Evolutionary conservation across 2,113 vertebrate species (phyloP), one percentile per base, ranked within the genome.

Genomic region (Hydrolagus affinis): DNA sequence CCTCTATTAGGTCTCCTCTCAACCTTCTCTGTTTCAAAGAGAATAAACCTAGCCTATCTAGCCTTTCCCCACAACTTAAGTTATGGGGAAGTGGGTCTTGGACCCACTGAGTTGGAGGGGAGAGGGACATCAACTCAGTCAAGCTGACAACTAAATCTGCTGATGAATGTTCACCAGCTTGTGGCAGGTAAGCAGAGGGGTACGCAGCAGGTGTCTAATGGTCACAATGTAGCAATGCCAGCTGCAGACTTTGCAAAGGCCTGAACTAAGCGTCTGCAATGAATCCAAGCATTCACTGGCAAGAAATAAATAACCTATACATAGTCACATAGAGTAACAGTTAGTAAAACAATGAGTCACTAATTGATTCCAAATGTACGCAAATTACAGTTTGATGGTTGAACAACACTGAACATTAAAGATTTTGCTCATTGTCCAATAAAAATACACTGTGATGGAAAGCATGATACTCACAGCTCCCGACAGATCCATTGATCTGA

Each of bases 341-440:
- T 66, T 66, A 66, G 28, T 83, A 8, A 21, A 28, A n/a, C 3
- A 66, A 64, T 66, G 64, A 83, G 66, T 83, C 60, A 32, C 15
- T 17, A 21, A n/a, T 75, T 15, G 8, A 83, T 15, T 62, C 77
- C 15, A 66, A 17, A 28, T 2, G 14, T 32, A 19, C 25, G 23
- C 21, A 28, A 17, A 0, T 28, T 64, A 17, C 15, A 83, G 64
- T 68, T 25, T 21, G 25, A 32, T 30, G 25, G 25, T 66, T 66
- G 60, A 32, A 60, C 59, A 64, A 64, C 12, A 23, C 75, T 60
- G 44, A n/a, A 44, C 44, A 57, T 1, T 8, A 57, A 32, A 19
- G 19, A 28, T 19, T 76, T 76, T n/a, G 57, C 59, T 80, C 76
- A 68, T 66, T 68, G 78, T 32, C 78, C 62, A 83, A 66, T 66